Evolutionary conservation across 2,888 invertebrate species (phyloP), one percentile per base, ranked within the genome.

Genomic region (Flexamia atlantica): DNA sequence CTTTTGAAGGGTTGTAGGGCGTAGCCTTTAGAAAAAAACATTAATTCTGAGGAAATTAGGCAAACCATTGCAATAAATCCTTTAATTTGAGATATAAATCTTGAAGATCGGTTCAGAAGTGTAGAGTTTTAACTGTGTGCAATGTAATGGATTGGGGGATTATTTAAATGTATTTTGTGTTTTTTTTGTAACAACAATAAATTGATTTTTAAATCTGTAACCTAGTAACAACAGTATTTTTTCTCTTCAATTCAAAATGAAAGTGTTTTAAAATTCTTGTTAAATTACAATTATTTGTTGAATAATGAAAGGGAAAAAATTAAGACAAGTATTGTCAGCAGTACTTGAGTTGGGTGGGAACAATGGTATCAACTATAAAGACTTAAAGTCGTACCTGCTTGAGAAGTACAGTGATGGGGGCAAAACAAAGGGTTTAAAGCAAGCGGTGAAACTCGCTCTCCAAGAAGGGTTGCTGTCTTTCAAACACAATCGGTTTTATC

Each of bases 141-240:
- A n/a, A n/a, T n/a, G n/a, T n/a, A n/a, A n/a, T n/a, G n/a, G n/a
- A n/a, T n/a, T n/a, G n/a, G n/a, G n/a, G n/a, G n/a, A n/a, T n/a
- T n/a, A n/a, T n/a, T n/a, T n/a, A n/a, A n/a, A n/a, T n/a, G n/a
- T n/a, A n/a, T n/a, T n/a, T n/a, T n/a, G n/a, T n/a, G n/a, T n/a
- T n/a, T n/a, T n/a, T n/a, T n/a, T 40, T 40, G 40, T 50, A 4
- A 14, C 50, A 50, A 50, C 10, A 50, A 50, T 50, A 14, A 50
- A 9, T 50, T 14, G n/a, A 50, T 7, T 50, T 17, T 50, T 4
- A 17, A 7, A 14, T 17, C 17, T 9, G 50, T 17, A 17, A 17
- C 50, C n/a, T 50, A 50, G 50, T 17, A 50, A 50, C 50, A 50
- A 50, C 50, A 50, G 17, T 50, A 50, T 50, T 50, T 17, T 50